Conservation (phyloP, 2,113 vertebrate genomes). For the Crotalus viridis region DNA sequence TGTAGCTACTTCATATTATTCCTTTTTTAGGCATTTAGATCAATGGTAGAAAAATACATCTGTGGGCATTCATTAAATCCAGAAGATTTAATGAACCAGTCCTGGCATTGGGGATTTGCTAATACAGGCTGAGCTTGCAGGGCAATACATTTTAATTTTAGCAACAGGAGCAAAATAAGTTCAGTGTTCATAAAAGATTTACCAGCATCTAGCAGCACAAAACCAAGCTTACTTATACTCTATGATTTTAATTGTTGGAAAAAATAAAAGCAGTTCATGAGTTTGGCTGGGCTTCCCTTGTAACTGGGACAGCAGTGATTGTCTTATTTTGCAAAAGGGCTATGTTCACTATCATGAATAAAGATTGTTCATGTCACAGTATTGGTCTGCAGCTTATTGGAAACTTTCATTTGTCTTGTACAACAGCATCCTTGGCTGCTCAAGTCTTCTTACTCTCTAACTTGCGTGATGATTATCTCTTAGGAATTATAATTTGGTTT, state of each 20-base stretch:
- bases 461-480: background rate
- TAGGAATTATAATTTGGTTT: background rate
- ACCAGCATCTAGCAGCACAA: slow-evolving; percentile 14
- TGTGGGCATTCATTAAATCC: background rate
- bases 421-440: background rate
- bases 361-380: background rate
- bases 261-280: background rate
- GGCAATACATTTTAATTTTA: slow-evolving; percentile 31
- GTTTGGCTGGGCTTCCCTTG: background rate
- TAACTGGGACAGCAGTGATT: background rate
- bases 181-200: slow-evolving; percentile 25
- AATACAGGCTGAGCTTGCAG: background rate
- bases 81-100: background rate
- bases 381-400: background rate
- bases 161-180: slow-evolving; percentile 14
- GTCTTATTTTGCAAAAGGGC: background rate
- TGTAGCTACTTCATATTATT: background rate
- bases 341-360: background rate
- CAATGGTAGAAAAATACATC: background rate
- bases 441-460: background rate
- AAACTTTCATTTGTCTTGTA: background rate
- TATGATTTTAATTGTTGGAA: background rate
- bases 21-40: background rate
- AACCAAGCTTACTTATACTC: background rate
- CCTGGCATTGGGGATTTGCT: slow-evolving; percentile 2